Percentiles rank a stretch among this genome's conserved stretches.
Conservation (phyloP, 1,140 invertebrate genomes). For the Apis cerana region DNA sequence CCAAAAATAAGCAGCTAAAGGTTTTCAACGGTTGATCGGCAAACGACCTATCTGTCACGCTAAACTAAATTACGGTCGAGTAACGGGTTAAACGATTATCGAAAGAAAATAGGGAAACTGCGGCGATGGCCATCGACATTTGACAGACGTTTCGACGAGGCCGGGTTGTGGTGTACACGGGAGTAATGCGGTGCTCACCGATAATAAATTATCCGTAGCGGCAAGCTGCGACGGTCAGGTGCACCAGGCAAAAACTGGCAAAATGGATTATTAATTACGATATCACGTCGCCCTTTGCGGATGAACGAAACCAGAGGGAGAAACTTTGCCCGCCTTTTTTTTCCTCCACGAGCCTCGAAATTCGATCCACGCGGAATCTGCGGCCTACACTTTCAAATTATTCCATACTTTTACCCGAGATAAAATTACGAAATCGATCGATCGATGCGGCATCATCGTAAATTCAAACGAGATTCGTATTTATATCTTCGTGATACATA, state of each 20-base stretch:
- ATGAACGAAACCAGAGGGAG: not conserved
- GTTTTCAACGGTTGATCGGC: too few species aligned
- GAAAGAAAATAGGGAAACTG: not conserved
- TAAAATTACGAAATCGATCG: not conserved
- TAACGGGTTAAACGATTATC: not conserved
- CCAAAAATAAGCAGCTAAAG: too few species aligned
- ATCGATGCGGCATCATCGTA: not conserved
- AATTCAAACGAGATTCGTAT: not conserved
- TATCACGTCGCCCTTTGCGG: conserved; percentile 59
- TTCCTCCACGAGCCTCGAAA: conserved; percentile 10
- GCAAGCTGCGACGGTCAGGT: conserved; percentile 68
- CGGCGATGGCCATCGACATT: conserved; percentile 35
- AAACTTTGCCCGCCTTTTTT: conserved; percentile 22
- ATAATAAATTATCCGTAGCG: conserved; percentile 73
- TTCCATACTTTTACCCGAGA: not conserved
- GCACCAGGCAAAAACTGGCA: conserved; percentile 68
- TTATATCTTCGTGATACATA: too few species aligned
- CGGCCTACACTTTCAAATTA: not conserved
- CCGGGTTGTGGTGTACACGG: conserved; percentile 32
- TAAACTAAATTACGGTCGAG: not conserved
- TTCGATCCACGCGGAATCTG: conserved; percentile 4
- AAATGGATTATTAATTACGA: conserved; percentile 81
- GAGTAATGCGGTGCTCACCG: conserved; percentile 65
- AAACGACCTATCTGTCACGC: too few species aligned
- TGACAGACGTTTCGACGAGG: conserved; percentile 40